These are phyloP conservation scores for Enteromius trimaculatus DNA, from an alignment of 2,797 vertebrate genomes.

Conservation along the genomic window DNA sequence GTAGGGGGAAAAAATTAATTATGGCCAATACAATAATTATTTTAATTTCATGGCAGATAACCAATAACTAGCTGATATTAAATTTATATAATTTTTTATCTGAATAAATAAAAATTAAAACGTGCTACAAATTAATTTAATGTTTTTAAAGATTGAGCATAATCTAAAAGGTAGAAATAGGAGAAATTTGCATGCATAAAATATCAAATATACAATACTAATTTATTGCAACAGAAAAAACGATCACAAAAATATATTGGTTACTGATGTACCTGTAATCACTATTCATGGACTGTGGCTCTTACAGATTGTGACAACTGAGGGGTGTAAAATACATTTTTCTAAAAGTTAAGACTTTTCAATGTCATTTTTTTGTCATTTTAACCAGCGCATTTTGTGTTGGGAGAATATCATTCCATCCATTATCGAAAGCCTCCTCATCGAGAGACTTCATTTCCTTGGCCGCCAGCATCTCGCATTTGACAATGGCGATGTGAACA, in stretches of 20 bases:
- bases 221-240: not conserved
- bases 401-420: not conserved
- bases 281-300: not conserved
- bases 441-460: slow-evolving; percentile 35
- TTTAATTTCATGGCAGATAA: not conserved
- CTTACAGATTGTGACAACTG: not conserved
- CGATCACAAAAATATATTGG: not conserved
- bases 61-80: not conserved
- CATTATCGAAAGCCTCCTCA: slow-evolving; percentile 9
- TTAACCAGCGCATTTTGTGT: not conserved
- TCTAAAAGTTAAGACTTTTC: not conserved
- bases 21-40: not conserved
- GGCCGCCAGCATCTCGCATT: slow-evolving; percentile 45
- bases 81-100: not conserved
- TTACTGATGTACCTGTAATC: not conserved
- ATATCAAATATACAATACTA: not conserved
- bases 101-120: not conserved
- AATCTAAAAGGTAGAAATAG: not conserved
- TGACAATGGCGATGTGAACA: slow-evolving; percentile 56
- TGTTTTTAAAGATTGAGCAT: not conserved
- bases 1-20: not conserved
- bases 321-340: not conserved
- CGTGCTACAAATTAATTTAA: not conserved
- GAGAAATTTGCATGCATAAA: not conserved
- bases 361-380: not conserved